Percentiles rank a stretch among this genome's conserved stretches.
phyloP scores from a whole-genome alignment of 1,140 invertebrate species.

The Camponotus pennsylvanicus region DNA sequence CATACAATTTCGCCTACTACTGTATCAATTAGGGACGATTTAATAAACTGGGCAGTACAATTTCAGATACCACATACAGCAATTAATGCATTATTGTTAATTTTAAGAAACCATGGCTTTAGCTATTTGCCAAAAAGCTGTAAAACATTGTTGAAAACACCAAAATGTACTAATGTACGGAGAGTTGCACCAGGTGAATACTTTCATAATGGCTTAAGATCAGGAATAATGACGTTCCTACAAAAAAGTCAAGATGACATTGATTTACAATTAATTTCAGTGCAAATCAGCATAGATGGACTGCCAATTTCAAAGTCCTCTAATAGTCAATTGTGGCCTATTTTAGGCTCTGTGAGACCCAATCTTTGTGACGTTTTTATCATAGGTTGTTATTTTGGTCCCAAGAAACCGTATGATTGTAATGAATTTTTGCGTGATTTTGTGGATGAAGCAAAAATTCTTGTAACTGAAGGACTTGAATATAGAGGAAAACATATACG shows the following conservation, averaged over 20 bases:
- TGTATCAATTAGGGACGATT: neutral
- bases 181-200: slow-evolving; percentile 2
- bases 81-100: neutral
- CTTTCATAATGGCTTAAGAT: slow-evolving; percentile 20
- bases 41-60: slow-evolving; percentile 12
- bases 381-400: too few relatives aligned
- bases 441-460: too few relatives aligned
- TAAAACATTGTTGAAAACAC: slow-evolving; percentile 14
- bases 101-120: neutral
- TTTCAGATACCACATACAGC: slow-evolving; percentile 1
- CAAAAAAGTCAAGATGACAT: slow-evolving; percentile 1
- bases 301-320: slow-evolving; percentile 15
- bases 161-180: slow-evolving; percentile 9
- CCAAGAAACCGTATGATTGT: too few relatives aligned
- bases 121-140: neutral
- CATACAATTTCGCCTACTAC: neutral
- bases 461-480: too few relatives aligned
- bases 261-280: neutral
- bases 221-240: neutral
- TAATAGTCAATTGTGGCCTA: slow-evolving; percentile 35
- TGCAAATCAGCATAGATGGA: slow-evolving; percentile 7
- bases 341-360: neutral
- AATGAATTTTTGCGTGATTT: too few relatives aligned
- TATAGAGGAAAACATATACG: too few relatives aligned
- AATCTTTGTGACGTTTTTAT: too few relatives aligned